Evolutionary conservation across 2,797 vertebrate genomes (phyloP), one percentile per base, ranked within the genome.

Genomic region (Oryzias dopingdopingensis): DNA sequence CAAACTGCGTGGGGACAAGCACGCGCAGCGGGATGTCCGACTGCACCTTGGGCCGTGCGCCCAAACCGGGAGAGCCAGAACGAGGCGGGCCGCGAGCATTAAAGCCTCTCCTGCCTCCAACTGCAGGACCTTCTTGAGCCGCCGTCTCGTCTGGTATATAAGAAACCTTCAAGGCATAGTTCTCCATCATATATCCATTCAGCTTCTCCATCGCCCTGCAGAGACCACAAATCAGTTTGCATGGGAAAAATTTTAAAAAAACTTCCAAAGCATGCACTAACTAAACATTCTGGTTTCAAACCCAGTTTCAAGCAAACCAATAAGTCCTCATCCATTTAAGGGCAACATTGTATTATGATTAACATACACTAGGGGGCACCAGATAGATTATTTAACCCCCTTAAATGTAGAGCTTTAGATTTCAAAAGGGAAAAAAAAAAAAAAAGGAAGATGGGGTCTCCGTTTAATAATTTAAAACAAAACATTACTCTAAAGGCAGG

Each of bases 161-260:
- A 4, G 95, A 94, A 52, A 98, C 97, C 90, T 97, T 99, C 86
- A 99, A 87, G 26, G 94, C 92, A 69, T 94, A 96, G 87, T 90
- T 96, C 82, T 99, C 97, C 89, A 98, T 93, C 90, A 97, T 93
- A 80, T 93, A 96, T 47, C 96, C 96, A 0, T 98, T 99, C 65
- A 99, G 88, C 87, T 98, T 99, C 85, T 99, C 97, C 90, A 98
- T 91, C n/a, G 96, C 96, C 91, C 97, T 99, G 74, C 32, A 52
- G 47, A 67, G 5, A 43, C 18, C 1, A 23, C 15, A 42, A 1
- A 16, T 14, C 17, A 53, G 40, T 26, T 47, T 42, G 0, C 4
- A 40, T 14, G 23, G 16, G n/a, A n/a, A 24, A 49, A 26, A 6
- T 26, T 4, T n/a, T 4, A n/a, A 5, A 42, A 42, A 4, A 42